Evolutionary conservation across 2,888 invertebrate genomes (phyloP), one percentile per base, ranked within the genome.

Genomic region (Nasonia oneida): DNA sequence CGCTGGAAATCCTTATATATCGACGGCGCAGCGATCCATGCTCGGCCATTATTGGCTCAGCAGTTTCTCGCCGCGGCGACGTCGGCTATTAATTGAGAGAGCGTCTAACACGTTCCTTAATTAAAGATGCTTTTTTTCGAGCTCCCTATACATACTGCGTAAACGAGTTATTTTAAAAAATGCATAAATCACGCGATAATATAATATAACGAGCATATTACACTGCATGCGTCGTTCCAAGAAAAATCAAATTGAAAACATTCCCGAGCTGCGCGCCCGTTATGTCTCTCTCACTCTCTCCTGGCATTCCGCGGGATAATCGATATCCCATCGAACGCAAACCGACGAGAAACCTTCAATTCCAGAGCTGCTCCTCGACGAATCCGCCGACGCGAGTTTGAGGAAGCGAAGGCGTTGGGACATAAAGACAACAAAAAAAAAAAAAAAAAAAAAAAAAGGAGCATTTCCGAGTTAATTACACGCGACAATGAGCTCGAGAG

Each of bases 401-500:
- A 18, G 57, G 57, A 61, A 61, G 57, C 23, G 33, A 29, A 29
- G 14, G 64, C 23, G 64, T 67, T 14, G 29, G 18, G 57, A 37
- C n/a, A 47, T 1, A 47, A 18, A 33, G 42, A 64, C 8, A n/a
- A 61, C 4, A 23, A 23, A 23, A 23, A 23, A 23, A 23, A 61
- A 37, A 47, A 23, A 23, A 23, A 37, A 37, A 37, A 61, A 15
- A 61, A 37, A 47, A 29, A 29, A 29, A 29, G 29, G 1, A 78
- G 29, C 64, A 78, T 61, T 33, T 61, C 77, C 61, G 61, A 80
- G 80, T 61, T 67, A 67, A 84, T 84, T 75, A 81, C 57, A 80
- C 57, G 76, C 67, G 67, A 76, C 80, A 75, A 84, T 81, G 84
- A 75, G 80, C 70, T 84, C 50, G 50, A 84, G 29, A 29, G 74